phyloP scores from a whole-genome alignment of 2,113 vertebrate species.

The Labeo rohita region DNA sequence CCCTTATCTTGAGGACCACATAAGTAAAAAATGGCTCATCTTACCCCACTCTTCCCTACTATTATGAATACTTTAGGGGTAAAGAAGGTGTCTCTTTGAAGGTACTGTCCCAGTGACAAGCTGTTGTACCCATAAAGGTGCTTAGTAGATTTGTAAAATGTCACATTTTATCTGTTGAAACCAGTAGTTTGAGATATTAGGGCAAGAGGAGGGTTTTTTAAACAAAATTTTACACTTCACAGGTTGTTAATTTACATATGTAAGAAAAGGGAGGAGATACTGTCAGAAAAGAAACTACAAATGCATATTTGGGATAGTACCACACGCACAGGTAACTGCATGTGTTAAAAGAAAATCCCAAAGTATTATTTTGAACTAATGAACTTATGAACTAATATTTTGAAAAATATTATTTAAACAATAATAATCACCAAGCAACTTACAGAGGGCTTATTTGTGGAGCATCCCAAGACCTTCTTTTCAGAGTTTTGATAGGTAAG shows the following conservation, averaged over 20 bases:
- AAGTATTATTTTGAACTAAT: background rate
- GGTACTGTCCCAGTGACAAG: too few species aligned
- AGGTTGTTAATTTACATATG: background rate
- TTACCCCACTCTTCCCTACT: too few species aligned
- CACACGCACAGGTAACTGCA: background rate
- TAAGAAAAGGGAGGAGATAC: constrained; percentile 15
- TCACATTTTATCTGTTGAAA: too few species aligned
- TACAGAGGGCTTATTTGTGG: background rate
- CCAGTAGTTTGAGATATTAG: too few species aligned
- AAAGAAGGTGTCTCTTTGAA: too few species aligned
- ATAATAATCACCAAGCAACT: background rate
- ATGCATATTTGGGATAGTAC: background rate
- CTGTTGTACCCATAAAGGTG: too few species aligned
- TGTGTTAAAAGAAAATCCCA: background rate
- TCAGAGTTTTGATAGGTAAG: background rate
- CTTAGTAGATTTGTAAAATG: too few species aligned
- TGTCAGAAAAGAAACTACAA: background rate
- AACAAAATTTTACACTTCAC: background rate
- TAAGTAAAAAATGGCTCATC: too few species aligned
- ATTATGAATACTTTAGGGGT: too few species aligned
- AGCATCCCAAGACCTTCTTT: background rate
- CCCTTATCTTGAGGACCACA: too few species aligned
- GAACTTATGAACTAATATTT: too few species aligned
- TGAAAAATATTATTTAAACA: background rate
- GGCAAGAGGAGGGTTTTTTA: too few species aligned